Conservation (phyloP, 2,888 invertebrate species). For the Meghimatium bilineatum region DNA sequence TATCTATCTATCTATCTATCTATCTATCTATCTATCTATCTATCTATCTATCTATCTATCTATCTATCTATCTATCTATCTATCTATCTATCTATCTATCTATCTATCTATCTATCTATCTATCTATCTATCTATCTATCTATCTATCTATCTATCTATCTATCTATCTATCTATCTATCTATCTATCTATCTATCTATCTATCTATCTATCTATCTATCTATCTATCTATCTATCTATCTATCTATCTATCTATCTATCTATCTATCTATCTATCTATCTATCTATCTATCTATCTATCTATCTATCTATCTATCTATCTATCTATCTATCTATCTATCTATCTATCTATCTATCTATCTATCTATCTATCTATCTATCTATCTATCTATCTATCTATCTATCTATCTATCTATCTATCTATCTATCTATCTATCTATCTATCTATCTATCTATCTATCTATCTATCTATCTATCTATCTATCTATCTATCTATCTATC, state of each 20-base stretch:
- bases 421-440: slow-evolving; percentile 22
- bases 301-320: neutral
- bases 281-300: neutral
- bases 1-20: too few relatives aligned
- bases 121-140: neutral
- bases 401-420: slow-evolving; percentile 12
- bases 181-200: slow-evolving; percentile 5
- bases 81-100: too few relatives aligned
- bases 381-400: slow-evolving; percentile 2
- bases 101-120: neutral
- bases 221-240: slow-evolving; percentile 12
- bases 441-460: slow-evolving; percentile 20
- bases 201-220: slow-evolving; percentile 12
- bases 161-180: slow-evolving; percentile 17
- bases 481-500: neutral
- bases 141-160: slow-evolving; percentile 4
- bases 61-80: too few relatives aligned
- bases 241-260: slow-evolving; percentile 12
- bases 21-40: too few relatives aligned
- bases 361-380: neutral
- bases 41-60: too few relatives aligned
- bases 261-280: slow-evolving; percentile 6
- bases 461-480: slow-evolving; percentile 16
- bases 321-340: neutral
- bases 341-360: neutral